Conservation (phyloP, 2,888 invertebrate genomes). For the Xanthorhoe spadicearia region DNA sequence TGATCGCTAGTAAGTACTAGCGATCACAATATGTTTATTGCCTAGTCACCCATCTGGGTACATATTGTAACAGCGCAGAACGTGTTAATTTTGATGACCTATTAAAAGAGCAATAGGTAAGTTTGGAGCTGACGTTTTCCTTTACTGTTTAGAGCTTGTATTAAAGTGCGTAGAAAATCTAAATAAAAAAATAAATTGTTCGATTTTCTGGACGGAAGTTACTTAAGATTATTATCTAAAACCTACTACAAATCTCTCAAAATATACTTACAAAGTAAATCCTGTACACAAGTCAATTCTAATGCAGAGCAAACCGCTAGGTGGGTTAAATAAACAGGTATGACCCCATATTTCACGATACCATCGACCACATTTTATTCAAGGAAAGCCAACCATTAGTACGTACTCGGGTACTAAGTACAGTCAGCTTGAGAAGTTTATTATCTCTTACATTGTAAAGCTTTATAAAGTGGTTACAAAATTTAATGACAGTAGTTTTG, state of each 20-base stretch:
- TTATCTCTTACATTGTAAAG: background rate
- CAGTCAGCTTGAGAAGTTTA: background rate
- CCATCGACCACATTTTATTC: slow-evolving; percentile 49
- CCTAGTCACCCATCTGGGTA: too few species aligned
- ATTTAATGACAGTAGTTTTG: background rate
- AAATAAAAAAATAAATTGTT: too few species aligned
- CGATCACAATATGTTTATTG: too few species aligned
- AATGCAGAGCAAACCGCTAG: slow-evolving; percentile 15
- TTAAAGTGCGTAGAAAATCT: too few species aligned
- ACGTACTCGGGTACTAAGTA: slow-evolving; percentile 26
- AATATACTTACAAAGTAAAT: slow-evolving; percentile 3
- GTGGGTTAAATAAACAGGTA: slow-evolving; percentile 27
- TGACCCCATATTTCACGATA: slow-evolving; percentile 42
- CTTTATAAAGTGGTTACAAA: background rate
- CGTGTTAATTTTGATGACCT: too few species aligned
- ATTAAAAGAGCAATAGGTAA: too few species aligned
- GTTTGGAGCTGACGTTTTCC: too few species aligned
- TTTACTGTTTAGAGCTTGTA: too few species aligned
- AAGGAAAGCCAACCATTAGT: slow-evolving; percentile 43
- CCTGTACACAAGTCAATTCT: background rate
- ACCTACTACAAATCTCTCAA: background rate
- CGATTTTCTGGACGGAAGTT: too few species aligned
- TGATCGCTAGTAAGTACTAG: too few species aligned
- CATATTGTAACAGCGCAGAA: too few species aligned
- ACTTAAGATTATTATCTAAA: background rate